These are phyloP conservation scores for Hypotaenidia philippensis DNA, from an alignment of 2,797 vertebrate species.

Conservation along the genomic window DNA sequence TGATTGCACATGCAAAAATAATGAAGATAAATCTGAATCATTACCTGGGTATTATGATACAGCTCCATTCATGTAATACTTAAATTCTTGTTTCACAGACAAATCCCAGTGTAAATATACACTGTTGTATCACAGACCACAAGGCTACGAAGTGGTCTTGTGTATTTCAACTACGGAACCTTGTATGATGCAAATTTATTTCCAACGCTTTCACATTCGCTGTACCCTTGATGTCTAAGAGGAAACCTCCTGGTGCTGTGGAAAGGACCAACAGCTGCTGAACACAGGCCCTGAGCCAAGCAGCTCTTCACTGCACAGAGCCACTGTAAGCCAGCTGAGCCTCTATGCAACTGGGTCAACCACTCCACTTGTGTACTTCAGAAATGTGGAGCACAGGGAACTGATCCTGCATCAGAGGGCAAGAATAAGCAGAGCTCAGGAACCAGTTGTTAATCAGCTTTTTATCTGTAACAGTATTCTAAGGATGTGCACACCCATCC, in stretches of 20 bases:
- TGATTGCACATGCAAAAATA: not conserved
- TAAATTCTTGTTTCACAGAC: not conserved
- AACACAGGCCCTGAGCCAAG: accelerated
- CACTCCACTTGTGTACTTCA: too few species aligned
- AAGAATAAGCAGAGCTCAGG: not conserved
- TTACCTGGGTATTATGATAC: accelerated
- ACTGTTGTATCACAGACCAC: not conserved
- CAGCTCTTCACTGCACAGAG: accelerated
- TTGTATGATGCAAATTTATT: not conserved
- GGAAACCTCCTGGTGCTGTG: not conserved
- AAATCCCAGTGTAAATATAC: not conserved
- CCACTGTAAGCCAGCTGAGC: accelerated
- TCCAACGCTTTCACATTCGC: not conserved
- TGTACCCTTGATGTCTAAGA: accelerated
- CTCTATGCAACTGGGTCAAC: not conserved
- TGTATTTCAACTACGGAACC: not conserved
- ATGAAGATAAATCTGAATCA: not conserved
- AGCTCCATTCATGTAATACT: accelerated
- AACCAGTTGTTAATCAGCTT: not conserved
- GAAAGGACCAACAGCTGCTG: not conserved
- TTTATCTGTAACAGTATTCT: not conserved
- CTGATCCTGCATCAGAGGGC: too few species aligned
- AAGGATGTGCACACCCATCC: not conserved
- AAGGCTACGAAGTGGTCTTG: too few species aligned
- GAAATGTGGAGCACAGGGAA: not conserved